Percentiles rank a stretch among this genome's conserved stretches.
Conservation (phyloP, 2,113 vertebrate genomes). For the Tursiops truncatus region DNA sequence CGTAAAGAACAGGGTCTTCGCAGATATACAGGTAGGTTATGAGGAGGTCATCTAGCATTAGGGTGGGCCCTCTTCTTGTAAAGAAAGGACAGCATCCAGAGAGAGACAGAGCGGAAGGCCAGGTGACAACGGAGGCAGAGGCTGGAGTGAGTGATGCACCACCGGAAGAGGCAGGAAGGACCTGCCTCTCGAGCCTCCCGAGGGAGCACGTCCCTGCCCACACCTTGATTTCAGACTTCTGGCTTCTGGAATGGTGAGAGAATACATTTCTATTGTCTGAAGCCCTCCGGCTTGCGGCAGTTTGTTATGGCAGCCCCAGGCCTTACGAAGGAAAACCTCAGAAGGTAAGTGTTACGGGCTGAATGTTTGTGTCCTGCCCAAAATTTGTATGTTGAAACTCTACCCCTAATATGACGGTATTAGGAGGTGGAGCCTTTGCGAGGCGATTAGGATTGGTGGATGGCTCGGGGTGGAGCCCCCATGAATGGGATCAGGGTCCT, state of each 20-base stretch:
- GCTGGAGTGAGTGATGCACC: not conserved
- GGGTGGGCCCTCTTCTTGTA: not conserved
- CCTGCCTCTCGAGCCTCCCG: not conserved
- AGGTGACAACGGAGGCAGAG: not conserved
- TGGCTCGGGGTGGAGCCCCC: not conserved
- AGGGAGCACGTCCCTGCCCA: not conserved
- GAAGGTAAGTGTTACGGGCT: not conserved
- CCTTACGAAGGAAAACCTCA: not conserved
- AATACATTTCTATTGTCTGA: not conserved
- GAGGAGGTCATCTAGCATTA: not conserved
- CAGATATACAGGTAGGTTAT: not conserved
- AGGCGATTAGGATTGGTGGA: not conserved
- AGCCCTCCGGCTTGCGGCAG: not conserved
- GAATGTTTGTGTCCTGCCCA: not conserved
- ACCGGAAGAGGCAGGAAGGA: not conserved
- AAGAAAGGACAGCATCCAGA: not conserved
- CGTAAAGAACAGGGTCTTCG: not conserved
- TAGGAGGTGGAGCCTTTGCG: not conserved
- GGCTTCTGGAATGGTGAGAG: not conserved
- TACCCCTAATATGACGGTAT: not conserved
- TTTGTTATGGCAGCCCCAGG: not conserved
- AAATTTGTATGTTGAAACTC: not conserved
- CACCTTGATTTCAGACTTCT: not conserved
- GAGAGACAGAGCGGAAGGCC: not conserved
- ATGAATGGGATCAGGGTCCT: not conserved